Conservation (phyloP, 2,113 vertebrate genomes). For the Gambusia holbrooki region DNA sequence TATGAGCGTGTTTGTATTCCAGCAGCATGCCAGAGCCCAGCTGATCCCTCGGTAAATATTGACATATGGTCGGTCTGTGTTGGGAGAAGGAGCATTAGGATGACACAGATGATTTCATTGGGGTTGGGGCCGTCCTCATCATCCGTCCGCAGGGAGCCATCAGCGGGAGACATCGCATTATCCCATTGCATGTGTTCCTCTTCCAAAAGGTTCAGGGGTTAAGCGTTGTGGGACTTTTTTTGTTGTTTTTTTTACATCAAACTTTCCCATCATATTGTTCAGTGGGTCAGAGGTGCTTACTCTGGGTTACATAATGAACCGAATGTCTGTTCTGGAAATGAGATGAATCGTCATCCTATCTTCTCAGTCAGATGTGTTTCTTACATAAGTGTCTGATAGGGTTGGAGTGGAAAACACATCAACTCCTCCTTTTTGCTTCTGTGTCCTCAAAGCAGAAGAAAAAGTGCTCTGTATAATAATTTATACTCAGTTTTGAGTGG, state of each 20-base stretch:
- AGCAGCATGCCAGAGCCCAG: slow-evolving; percentile 57
- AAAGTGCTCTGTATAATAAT: too few species aligned
- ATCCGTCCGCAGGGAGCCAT: slow-evolving; percentile 26
- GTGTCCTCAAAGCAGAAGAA: too few species aligned
- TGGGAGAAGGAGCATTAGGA: slow-evolving; percentile 19
- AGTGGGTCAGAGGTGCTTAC: neutral
- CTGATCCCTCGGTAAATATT: slow-evolving; percentile 71
- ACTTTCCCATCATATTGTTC: neutral
- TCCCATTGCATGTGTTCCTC: slow-evolving; percentile 43
- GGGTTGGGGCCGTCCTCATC: slow-evolving; percentile 4
- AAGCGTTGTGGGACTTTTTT: neutral
- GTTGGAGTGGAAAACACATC: too few species aligned
- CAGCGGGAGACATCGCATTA: slow-evolving; percentile 53
- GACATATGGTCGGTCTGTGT: slow-evolving; percentile 62
- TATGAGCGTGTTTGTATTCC: slow-evolving; percentile 29
- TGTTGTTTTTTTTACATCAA: slow-evolving; percentile 26
- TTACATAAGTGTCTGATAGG: too few species aligned
- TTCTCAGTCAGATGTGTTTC: too few species aligned
- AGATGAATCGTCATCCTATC: slow-evolving; percentile 18
- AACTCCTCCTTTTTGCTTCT: too few species aligned
- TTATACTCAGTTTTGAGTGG: too few species aligned
- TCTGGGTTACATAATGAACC: slow-evolving; percentile 35
- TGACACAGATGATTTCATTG: slow-evolving; percentile 19
- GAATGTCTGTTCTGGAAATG: slow-evolving; percentile 8
- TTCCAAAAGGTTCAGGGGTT: slow-evolving; percentile 27